Evolutionary conservation across 1,140 invertebrate species (phyloP).

Genomic region (Drosophila parvula): DNA sequence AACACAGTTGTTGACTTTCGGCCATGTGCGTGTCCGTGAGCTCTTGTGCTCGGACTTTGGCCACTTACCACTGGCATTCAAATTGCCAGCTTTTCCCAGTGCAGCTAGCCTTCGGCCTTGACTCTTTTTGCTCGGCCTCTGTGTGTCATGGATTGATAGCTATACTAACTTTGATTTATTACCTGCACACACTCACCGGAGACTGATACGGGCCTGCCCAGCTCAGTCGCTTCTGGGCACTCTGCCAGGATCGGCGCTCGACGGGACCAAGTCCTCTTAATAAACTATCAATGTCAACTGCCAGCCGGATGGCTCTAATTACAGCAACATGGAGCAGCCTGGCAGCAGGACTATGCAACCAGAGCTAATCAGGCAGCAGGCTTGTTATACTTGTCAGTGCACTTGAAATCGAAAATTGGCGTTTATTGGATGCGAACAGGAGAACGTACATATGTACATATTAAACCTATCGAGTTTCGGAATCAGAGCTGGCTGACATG

Average conservation of each 20-base stretch:
- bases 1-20: constrained; percentile 57
- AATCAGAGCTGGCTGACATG: constrained; percentile 42
- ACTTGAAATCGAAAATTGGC: constrained; percentile 40
- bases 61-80: constrained; percentile 73
- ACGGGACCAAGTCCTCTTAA: constrained; percentile 22
- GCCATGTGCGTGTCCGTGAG: constrained; percentile 24
- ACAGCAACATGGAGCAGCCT: constrained; percentile 21
- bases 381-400: constrained; percentile 18
- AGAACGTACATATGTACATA: too few species aligned
- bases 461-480: constrained; percentile 4
- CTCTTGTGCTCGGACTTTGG: constrained; percentile 33
- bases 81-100: constrained; percentile 49
- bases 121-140: constrained; percentile 34
- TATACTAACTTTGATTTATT: constrained; percentile 74
- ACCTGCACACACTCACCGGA: constrained; percentile 24
- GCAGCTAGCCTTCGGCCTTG: constrained; percentile 27
- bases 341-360: constrained; percentile 33
- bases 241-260: constrained; percentile 1
- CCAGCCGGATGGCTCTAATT: constrained; percentile 42
- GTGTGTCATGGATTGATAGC: constrained; percentile 70
- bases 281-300: constrained; percentile 51
- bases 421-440: constrained; percentile 37
- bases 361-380: constrained; percentile 44
- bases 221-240: constrained; percentile 23
- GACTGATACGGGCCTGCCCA: constrained; percentile 46